Evolutionary conservation across 2,113 vertebrate genomes (phyloP), one percentile per base, ranked within the genome.

Genomic region (Mirza zaza): DNA sequence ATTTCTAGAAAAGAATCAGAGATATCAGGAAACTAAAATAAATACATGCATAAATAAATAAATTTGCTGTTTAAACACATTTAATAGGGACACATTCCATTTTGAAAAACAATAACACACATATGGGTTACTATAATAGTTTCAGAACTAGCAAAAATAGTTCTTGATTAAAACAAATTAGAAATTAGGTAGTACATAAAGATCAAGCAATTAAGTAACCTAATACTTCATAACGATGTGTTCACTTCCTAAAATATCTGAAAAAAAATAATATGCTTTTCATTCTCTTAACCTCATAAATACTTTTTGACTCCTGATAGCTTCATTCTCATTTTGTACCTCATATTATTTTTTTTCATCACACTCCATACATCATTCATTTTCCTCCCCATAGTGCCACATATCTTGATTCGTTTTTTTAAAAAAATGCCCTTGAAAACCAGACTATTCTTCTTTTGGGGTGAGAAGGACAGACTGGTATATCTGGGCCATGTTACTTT

Each of bases 151-250:
- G 73, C 48, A 65, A 80, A 88, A 87, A 96, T 7, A 73, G 48
- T 50, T 87, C 34, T 67, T 70, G 39, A 93, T 90, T 67, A 50
- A 96, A 96, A 92, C 59, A 82, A 87, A 81, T 88, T 57, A 83
- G 29, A 89, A 94, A 91, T 79, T 68, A 96, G 65, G 39, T 52
- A 63, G 34, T 48, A 48, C 61, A 34, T 55, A 94, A 61, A 70
- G 32, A 89, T 80, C 32, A 92, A 95, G 82, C 55, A 83, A 96
- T 88, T 42, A 70, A 94, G 34, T 90, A 77, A 52, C 48, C 7
- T 87, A 79, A 77, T 27, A 91, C 13, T 90, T 92, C 67, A 65
- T 48, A 87, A 92, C 70, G 42, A 84, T 63, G 17, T 8, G 36
- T 45, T 94, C 27, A 29, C 34, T 70, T 67, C 75, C 59, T 73